Base-by-base conservation (phyloP, 2,113 vertebrate genomes). In the Calidris pygmaea region DNA sequence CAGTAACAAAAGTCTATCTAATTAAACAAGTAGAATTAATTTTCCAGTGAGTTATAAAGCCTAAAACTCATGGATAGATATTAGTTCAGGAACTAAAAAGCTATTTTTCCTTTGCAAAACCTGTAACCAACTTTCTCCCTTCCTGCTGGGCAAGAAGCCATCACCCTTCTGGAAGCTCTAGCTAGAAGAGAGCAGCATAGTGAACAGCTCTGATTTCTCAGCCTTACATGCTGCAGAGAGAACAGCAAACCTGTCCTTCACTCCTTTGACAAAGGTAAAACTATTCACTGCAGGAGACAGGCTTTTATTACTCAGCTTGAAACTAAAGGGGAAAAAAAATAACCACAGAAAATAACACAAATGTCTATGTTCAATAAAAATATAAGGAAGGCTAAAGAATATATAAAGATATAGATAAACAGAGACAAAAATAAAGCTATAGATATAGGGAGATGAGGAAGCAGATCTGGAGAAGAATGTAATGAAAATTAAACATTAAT, bases 401-500 rank as follows among this genome's bases (percentile, higher is more conserved):
- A 62, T 27, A 85, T 22, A 63, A 77, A 84, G 11, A 47, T 43
- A 15, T 3, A 60, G 48, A 71, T 8, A 67, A 23, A 41, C 1
- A 48, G 15, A 87, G 55, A 75, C 27, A 76, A 66, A 93, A 89
- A 47, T 45, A 67, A 85, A 85, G 32, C 47, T 59, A n/a, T 3
- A 76, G 58, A 48, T 73, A 45, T 1, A 86, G 62, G 35, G 60
- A 93, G 21, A 79, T 23, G 41, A 80, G 39, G 27, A 79, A 92
- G 72, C 22, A 80, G 55, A 89, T 53, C 35, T 1, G 5, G 30
- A 80, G 53, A 70, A 27, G 23, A 75, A 21, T 19, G 21, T 59
- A 9, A 76, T 39, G 78, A 76, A 93, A 93, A 95, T 78, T 21
- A 87, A 81, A 74, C 47, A 39, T 74, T 84, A 77, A 89, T 81